Base-by-base conservation (phyloP, 2,113 vertebrate genomes). In the Steatornis caripensis region DNA sequence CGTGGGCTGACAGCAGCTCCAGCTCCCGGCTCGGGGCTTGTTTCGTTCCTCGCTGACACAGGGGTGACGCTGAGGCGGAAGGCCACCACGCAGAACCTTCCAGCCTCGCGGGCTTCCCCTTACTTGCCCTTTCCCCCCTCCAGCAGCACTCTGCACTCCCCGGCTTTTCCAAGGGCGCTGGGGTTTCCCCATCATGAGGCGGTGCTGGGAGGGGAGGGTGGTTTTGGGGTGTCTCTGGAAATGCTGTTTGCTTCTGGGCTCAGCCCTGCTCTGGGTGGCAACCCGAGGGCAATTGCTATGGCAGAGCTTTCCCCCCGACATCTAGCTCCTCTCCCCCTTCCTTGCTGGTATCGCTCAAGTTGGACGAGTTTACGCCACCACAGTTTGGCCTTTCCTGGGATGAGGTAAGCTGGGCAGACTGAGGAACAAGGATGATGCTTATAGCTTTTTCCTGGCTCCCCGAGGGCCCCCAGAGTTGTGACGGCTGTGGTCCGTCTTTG, bases 21-120 rank as follows among this genome's bases (percentile, higher is more conserved):
- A 80, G 94, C 78, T 84, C 88, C 68, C 55, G 5, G 13, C 36
- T 61, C 78, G 1, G 3, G 82, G 85, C 76, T 76, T n/a, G 61
- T 79, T 95, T 96, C 81, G 95, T 89, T 96, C 76, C 90, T 45
- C 3, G 5, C 69, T 93, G 91, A 72, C 94, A 87, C 60, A 13
- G 45, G 39, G 89, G 74, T 86, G 82, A 95, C 36, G 18, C 58
- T 2, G 21, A 43, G 84, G 69, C n/a, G 43, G 70, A 79, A 97
- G 65, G 95, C 51, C 74, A 46, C 62, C 46, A 14, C 2, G 11
- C 62, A 79, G 83, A 70, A 49, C 26, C 55, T 37, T 34, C 84
- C 89, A 88, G 57, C 72, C 84, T 83, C 6, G 3, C 2, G 29
- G 93, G 65, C 49, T 77, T 88, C 83, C 94, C 90, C 72, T 66